Evolutionary conservation across 2,888 invertebrate species (phyloP), one percentile per base, ranked within the genome.

Genomic region (Stenoptilia bipunctidactyla): DNA sequence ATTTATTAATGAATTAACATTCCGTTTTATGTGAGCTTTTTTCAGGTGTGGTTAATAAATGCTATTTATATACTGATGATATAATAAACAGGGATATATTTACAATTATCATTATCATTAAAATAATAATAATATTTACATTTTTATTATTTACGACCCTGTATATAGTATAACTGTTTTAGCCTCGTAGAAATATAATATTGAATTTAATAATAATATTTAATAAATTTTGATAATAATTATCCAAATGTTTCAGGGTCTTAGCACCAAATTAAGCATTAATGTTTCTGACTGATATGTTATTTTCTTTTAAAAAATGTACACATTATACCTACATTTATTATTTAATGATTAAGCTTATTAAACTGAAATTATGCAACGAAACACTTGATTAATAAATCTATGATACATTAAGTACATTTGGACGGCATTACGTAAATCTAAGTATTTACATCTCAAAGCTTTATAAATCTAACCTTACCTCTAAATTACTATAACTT

Each of bases 21-120:
- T 5, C 10, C 4, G 34, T 14, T 5, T 13, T 13, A 13, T 13
- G 65, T 83, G 83, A 83, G 83, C 83, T 69, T 82, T 75, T 53
- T 76, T 82, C 83, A 83, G 83, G 83, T 83, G 83, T 82, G 79
- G 63, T 68, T 60, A 58, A 66, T 75, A 77, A 74, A 73, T 76
- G 75, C 71, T 70, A 71, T 59, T 46, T 58, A 60, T 54, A 53
- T 49, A 48, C 41, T 46, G 42, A 50, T 40, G 49, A 30, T 30
- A 30, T n/a, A 13, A 13, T 13, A 6, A 13, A 34, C 4, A 34
- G 13, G 13, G 5, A 13, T 34, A 14, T 56, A 45, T 47, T 40
- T 53, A 50, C 61, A 52, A 30, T 30, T n/a, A 30, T 30, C 12
- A 30, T 30, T 25, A 25, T 25, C 25, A n/a, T n/a, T n/a, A n/a